Evolutionary conservation across 1,140 invertebrate genomes (phyloP).

Genomic region (Drosophila dunni): DNA sequence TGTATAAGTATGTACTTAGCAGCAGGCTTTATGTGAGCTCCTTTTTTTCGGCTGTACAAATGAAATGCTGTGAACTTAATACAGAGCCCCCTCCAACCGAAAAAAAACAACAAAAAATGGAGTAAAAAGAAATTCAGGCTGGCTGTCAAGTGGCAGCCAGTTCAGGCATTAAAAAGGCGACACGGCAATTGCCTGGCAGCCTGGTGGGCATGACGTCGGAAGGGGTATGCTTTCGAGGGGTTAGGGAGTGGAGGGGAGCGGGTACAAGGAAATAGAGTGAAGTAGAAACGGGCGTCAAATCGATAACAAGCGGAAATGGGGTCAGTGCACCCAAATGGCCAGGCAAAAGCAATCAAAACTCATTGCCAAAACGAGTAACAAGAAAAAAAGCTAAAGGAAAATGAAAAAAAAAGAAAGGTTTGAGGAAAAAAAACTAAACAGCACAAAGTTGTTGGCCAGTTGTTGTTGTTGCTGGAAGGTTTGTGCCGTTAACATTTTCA

Average conservation of each 20-base stretch:
- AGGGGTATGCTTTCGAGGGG: not conserved
- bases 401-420: conserved; percentile 22
- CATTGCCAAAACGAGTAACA: conserved; percentile 73
- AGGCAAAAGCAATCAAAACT: conserved; percentile 81
- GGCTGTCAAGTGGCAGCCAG: conserved; percentile 72
- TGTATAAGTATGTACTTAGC: conserved; percentile 39
- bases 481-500: conserved; percentile 57
- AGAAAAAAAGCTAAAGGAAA: conserved; percentile 17
- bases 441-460: conserved; percentile 14
- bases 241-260: not conserved
- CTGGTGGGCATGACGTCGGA: not conserved
- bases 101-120: conserved; percentile 12
- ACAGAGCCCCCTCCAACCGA: conserved; percentile 9
- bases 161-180: conserved; percentile 63
- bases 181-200: conserved; percentile 54
- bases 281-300: conserved; percentile 56
- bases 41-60: conserved; percentile 38
- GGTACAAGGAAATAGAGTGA: conserved; percentile 10
- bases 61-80: conserved; percentile 56
- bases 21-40: conserved; percentile 21
- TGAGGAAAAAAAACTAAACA: not conserved
- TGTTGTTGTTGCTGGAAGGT: conserved; percentile 41
- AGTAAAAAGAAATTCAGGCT: conserved; percentile 53
- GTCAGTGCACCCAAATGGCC: conserved; percentile 77
- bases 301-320: conserved; percentile 81